Base-by-base conservation (phyloP, 2,797 vertebrate genomes). In the Xenopus petersii region DNA sequence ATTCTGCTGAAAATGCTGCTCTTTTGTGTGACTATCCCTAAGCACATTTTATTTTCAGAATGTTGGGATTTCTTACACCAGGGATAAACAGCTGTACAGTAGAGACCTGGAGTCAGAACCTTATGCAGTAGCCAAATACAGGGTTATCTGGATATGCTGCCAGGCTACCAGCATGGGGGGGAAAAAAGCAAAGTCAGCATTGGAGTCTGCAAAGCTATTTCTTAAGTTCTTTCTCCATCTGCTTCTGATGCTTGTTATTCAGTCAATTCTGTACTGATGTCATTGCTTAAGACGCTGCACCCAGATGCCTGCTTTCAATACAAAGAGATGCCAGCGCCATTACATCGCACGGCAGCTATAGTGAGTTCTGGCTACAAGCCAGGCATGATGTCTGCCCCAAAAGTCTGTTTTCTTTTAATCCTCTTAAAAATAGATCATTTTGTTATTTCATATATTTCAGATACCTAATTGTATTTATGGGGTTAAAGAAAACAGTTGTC, bases 141-240 rank as follows among this genome's bases (percentile, higher is more conserved):
- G 76, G 71, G 71, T 74, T 65, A 74, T 62, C 55, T 66, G 61
- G 48, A 74, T 61, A 69, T 59, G 65, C 61, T 73, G 71, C 71
- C 71, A 79, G 65, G n/a, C 67, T 74, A 74, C 66, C 71, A 70
- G 15, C 15, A 51, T 51, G 49, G 12, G 55, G 10, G 64, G 21
- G 51, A 24, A 69, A 72, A 68, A 67, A 72, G 70, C 70, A 64
- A 36, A 68, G 75, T 78, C 75, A 77, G 71, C 76, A 70, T 60
- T 74, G 33, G 49, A 42, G 46, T 64, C 64, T 64, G 15, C 26
- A 58, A 51, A 47, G 21, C 7, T 42, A 61, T 63, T 64, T 47
- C 48, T 30, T 55, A 24, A 66, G 49, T 78, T 46, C 54, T 12
- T 15, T 3, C 26, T 61, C n/a, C 67, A 74, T 74, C 77, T 79